phyloP scores from a whole-genome alignment of 2,113 vertebrate species.

The Pycnonotus jocosus region DNA sequence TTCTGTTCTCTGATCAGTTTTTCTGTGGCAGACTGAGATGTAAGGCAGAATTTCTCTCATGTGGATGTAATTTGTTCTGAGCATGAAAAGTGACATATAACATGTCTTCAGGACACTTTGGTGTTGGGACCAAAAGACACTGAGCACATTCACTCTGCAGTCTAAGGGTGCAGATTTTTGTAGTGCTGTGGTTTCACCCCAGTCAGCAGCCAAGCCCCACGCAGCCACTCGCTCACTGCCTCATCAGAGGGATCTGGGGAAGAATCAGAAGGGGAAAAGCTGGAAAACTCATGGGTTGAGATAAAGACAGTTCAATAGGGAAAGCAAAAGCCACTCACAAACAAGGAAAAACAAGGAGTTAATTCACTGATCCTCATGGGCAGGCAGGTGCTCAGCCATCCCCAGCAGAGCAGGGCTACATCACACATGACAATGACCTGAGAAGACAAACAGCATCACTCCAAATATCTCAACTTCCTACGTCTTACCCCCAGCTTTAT shows the following conservation, averaged over 20 bases:
- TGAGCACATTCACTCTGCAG: neutral
- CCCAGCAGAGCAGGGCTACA: neutral
- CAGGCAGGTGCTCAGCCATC: neutral
- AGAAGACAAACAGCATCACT: neutral
- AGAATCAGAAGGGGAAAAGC: neutral
- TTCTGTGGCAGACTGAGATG: neutral
- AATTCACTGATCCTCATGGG: neutral
- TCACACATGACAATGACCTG: neutral
- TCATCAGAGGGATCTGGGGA: neutral
- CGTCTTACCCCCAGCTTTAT: neutral
- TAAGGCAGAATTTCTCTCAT: neutral
- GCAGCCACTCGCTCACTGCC: accelerated
- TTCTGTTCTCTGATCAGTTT: neutral
- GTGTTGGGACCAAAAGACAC: neutral
- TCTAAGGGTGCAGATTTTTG: neutral
- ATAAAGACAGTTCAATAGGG: neutral
- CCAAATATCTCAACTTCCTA: neutral
- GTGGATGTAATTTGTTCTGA: neutral
- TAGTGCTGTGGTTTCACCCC: accelerated
- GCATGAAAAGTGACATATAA: neutral
- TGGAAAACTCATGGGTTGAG: neutral
- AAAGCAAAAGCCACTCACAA: neutral
- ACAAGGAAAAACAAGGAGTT: neutral
- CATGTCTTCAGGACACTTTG: neutral
- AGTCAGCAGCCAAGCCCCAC: neutral